Conservation (phyloP, 2,797 vertebrate species). For the Erethizon dorsatum region DNA sequence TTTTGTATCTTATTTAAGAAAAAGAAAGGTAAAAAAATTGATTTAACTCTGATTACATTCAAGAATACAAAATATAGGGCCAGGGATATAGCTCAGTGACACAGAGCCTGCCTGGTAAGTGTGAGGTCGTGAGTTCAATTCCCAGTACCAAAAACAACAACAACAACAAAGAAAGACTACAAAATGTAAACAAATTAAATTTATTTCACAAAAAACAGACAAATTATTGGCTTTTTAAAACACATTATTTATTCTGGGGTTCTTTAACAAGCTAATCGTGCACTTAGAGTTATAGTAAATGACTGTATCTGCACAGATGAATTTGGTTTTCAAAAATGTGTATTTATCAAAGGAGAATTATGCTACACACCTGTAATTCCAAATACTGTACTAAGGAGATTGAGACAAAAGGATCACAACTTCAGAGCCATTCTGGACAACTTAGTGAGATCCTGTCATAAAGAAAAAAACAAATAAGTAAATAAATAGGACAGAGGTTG, state of each 20-base stretch:
- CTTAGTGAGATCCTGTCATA: background rate
- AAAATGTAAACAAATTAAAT: background rate
- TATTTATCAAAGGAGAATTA: background rate
- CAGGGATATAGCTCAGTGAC: too few relatives aligned
- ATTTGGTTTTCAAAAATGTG: background rate
- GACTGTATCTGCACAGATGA: background rate
- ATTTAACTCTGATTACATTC: background rate
- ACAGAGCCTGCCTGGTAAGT: too few relatives aligned
- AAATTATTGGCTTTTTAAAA: background rate
- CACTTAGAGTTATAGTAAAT: background rate
- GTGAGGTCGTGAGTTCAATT: too few relatives aligned
- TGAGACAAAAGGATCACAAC: background rate
- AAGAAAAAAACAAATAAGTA: background rate
- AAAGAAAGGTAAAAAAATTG: background rate
- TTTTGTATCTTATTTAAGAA: background rate
- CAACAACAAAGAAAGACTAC: background rate
- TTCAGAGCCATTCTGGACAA: background rate
- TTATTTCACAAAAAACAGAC: background rate
- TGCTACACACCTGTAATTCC: background rate
- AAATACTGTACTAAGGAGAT: background rate
- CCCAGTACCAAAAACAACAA: too few relatives aligned
- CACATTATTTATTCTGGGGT: background rate
- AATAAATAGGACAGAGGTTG: background rate
- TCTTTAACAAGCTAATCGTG: background rate
- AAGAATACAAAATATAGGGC: background rate